Percentiles rank a stretch among this genome's conserved stretches.
These are phyloP conservation scores for Grantiella picta DNA, from an alignment of 2,113 vertebrate genomes.

Conservation along the genomic window DNA sequence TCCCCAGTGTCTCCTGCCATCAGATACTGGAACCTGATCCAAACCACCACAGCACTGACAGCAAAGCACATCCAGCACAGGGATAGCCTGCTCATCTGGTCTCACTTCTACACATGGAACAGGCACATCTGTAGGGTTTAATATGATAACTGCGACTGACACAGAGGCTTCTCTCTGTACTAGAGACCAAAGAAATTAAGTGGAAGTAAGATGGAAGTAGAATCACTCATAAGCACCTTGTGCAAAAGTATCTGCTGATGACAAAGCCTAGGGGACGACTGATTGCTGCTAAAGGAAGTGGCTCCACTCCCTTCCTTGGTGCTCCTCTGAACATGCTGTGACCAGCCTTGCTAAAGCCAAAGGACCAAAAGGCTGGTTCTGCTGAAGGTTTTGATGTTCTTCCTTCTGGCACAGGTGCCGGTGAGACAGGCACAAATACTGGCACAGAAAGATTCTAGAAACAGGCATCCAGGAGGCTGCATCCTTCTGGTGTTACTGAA, in stretches of 20 bases:
- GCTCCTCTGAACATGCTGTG: background rate
- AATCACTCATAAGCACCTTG: background rate
- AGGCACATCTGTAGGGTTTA: background rate
- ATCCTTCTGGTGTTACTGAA: background rate
- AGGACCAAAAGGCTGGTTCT: background rate
- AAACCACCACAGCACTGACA: background rate
- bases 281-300: background rate
- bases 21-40: background rate
- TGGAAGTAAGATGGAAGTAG: background rate
- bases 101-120: background rate
- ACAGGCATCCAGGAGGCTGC: background rate
- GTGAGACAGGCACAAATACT: background rate
- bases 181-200: background rate
- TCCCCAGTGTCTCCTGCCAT: background rate
- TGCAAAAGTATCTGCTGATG: background rate
- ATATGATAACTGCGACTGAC: background rate
- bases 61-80: background rate
- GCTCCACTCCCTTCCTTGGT: background rate
- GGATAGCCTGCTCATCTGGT: background rate
- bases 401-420: rapidly evolving
- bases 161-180: background rate
- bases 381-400: background rate
- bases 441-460: background rate
- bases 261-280: background rate
- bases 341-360: background rate